Base-by-base conservation (phyloP, 2,888 invertebrate genomes). In the Crocallis elinguaria region DNA sequence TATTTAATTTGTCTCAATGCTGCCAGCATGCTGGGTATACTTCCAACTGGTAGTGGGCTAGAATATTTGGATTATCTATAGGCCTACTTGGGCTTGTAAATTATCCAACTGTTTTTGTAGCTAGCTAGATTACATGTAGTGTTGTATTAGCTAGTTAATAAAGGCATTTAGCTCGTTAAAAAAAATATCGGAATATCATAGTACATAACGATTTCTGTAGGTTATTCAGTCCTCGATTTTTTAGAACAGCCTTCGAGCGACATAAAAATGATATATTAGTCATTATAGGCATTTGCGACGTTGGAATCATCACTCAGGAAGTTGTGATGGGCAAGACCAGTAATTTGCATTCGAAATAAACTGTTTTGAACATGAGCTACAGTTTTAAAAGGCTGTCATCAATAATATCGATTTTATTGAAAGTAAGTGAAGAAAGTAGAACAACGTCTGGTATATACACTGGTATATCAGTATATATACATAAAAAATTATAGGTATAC, bases 251-350 rank as follows among this genome's bases (percentile, higher is more conserved):
- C 67, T 74, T 56, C 60, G 61, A 76, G 75, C 70, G 76, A 77
- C 71, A 73, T 77, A 72, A 78, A 74, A 74, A 67, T 77, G 69
- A 74, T 75, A 75, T 79, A 75, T 79, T 73, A 71, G 75, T 76
- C 67, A 77, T 78, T 81, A 79, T 60, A 66, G 67, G 62, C 69
- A 72, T 77, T 74, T 68, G 69, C 63, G 68, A 64, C 55, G 63
- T 49, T 38, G 38, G 39, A 65, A 57, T 58, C 65, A 70, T 64
- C 66, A 62, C 57, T 62, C 65, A 67, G 66, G 62, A 69, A 67
- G 68, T 73, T 57, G 41, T 51, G 58, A 58, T 52, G 49, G 50
- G 66, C 62, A 61, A 66, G 57, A 53, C 54, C 57, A 38, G 64
- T 63, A 68, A 77, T 80, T 79, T 79, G 69, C 74, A 72, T 73